Conservation (phyloP, 1,140 invertebrate species). For the Formica selysi region DNA sequence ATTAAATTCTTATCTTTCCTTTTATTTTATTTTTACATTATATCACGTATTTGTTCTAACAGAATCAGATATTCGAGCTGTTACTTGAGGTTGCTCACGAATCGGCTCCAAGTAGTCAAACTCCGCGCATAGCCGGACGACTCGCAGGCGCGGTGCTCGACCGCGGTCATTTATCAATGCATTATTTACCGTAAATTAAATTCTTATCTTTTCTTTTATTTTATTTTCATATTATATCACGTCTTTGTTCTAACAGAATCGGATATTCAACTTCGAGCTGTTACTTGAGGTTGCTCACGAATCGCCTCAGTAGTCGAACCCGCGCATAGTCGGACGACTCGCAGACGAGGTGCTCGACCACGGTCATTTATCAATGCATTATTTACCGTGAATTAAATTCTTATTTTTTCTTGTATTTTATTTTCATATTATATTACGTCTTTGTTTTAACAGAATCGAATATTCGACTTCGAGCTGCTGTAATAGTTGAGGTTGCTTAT, state of each 20-base stretch:
- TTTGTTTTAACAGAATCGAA: neutral
- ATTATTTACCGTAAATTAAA: neutral
- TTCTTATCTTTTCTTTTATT: neutral
- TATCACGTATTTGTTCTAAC: neutral
- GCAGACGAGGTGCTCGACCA: neutral
- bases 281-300: neutral
- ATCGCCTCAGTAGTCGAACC: conserved; percentile 33
- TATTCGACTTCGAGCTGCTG: neutral
- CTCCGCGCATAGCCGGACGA: conserved; percentile 14
- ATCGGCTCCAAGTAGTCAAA: conserved; percentile 37
- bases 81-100: neutral
- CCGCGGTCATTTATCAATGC: neutral
- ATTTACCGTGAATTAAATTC: neutral
- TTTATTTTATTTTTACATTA: neutral
- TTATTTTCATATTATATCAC: neutral
- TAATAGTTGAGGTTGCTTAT: neutral
- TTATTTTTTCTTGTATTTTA: neutral
- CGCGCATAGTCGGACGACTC: conserved; percentile 12
- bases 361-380: neutral
- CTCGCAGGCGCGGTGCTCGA: neutral
- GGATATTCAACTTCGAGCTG: neutral
- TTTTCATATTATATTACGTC: neutral
- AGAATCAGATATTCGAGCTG: neutral
- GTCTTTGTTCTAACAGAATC: neutral
- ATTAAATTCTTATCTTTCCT: neutral